A percentile compares a stretch with the other conserved stretches of the same genome.
phyloP scores from a whole-genome alignment of 2,797 vertebrate genomes.

The Chromis chromis region DNA sequence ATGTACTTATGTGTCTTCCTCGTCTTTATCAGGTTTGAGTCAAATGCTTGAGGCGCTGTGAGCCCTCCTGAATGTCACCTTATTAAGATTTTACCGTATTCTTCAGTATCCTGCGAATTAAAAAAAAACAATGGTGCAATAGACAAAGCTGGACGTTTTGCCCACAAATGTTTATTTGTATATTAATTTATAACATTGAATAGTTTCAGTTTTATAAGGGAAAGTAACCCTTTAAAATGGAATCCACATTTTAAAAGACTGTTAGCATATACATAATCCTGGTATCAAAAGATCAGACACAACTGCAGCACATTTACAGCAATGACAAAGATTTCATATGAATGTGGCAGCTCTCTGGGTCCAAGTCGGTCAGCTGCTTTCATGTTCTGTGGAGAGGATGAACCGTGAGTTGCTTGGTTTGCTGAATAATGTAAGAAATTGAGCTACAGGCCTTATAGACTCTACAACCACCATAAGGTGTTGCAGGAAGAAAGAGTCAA shows the following conservation, averaged over 20 bases:
- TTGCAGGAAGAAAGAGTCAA: not conserved
- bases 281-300: not conserved
- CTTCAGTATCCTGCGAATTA: constrained; percentile 7
- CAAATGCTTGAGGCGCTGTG: constrained; percentile 54
- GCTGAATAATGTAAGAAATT: not conserved
- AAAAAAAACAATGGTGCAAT: constrained; percentile 6
- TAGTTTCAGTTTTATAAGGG: not conserved
- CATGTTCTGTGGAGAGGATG: not conserved
- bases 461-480: not conserved
- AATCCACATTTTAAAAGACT: not conserved
- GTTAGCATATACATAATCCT: not conserved
- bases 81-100: constrained; percentile 33
- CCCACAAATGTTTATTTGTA: not conserved
- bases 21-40: constrained; percentile 65
- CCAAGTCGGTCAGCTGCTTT: not conserved
- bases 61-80: constrained; percentile 48
- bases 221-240: not conserved
- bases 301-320: not conserved
- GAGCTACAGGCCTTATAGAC: not conserved
- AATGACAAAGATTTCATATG: not conserved
- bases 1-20: constrained; percentile 81
- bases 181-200: not conserved
- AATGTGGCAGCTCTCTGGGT: not conserved
- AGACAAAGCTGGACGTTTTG: not conserved
- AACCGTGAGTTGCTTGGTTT: not conserved